These are phyloP conservation scores for Ichneumoninae sp. DNA, from an alignment of 2,888 invertebrate genomes.

Conservation along the genomic window DNA sequence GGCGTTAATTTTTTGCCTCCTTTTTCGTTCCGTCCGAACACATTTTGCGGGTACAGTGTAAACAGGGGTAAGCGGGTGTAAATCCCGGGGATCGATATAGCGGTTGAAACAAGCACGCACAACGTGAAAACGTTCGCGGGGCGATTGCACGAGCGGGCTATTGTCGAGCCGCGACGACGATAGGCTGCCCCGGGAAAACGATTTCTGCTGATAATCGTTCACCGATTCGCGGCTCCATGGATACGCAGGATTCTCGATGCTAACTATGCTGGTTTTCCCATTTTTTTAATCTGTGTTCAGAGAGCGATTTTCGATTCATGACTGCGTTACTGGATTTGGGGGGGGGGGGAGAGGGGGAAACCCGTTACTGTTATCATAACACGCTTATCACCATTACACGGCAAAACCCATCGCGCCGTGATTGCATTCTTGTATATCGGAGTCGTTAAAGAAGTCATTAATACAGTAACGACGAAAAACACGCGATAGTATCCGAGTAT, in stretches of 20 bases:
- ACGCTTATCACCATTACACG: background rate
- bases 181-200: conserved; percentile 47
- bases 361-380: conserved; percentile 13
- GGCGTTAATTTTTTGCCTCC: conserved; percentile 4
- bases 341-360: background rate
- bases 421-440: conserved; percentile 4
- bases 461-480: background rate
- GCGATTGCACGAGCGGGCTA: background rate
- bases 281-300: background rate
- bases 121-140: conserved; percentile 3
- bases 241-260: conserved; percentile 7
- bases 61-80: conserved; percentile 38
- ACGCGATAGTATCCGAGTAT: background rate
- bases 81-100: conserved; percentile 35
- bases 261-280: background rate
- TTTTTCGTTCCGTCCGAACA: conserved; percentile 8
- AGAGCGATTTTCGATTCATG: conserved; percentile 36
- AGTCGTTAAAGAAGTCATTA: background rate
- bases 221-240: conserved; percentile 26
- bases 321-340: background rate
- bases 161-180: conserved; percentile 25
- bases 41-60: conserved; percentile 7
- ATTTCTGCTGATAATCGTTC: conserved; percentile 56
- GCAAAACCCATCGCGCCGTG: conserved; percentile 3
- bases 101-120: conserved; percentile 32